Conservation (phyloP, 2,888 invertebrate species). For the Apodemia zela region DNA sequence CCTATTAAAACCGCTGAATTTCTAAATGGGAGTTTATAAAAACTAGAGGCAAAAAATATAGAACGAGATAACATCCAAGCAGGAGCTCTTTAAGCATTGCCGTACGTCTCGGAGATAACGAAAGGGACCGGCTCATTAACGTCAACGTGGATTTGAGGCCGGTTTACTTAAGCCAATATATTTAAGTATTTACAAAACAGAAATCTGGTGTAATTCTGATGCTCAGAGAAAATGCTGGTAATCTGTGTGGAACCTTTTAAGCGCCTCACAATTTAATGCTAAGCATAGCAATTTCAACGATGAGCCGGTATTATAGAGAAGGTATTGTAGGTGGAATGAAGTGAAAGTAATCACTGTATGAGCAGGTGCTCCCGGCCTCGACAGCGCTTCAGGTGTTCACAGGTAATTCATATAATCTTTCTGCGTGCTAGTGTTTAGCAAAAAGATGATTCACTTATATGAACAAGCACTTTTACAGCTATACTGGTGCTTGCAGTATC, state of each 20-base stretch:
- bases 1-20: slow-evolving; percentile 50
- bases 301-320: slow-evolving; percentile 54
- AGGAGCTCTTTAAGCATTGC: slow-evolving; percentile 57
- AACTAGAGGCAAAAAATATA: slow-evolving; percentile 38
- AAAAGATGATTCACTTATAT: slow-evolving; percentile 27
- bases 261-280: slow-evolving; percentile 74
- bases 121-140: slow-evolving; percentile 71
- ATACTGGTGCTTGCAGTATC: too few relatives aligned
- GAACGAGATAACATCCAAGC: slow-evolving; percentile 52
- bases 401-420: slow-evolving; percentile 40
- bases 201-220: slow-evolving; percentile 61
- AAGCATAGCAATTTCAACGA: slow-evolving; percentile 72
- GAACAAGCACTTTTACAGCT: too few relatives aligned
- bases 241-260: slow-evolving; percentile 68
- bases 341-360: slow-evolving; percentile 60
- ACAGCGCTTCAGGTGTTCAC: slow-evolving; percentile 57
- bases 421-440: too few relatives aligned
- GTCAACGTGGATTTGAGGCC: slow-evolving; percentile 63
- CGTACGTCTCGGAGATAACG: slow-evolving; percentile 70
- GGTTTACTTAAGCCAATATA: slow-evolving; percentile 72
- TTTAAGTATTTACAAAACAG: slow-evolving; percentile 75
- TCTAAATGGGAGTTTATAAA: slow-evolving; percentile 47
- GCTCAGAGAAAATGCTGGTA: slow-evolving; percentile 59
- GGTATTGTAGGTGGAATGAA: slow-evolving; percentile 43
- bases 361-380: slow-evolving; percentile 58